Conservation (phyloP, 2,113 vertebrate genomes). For the Apodemus speciosus region DNA sequence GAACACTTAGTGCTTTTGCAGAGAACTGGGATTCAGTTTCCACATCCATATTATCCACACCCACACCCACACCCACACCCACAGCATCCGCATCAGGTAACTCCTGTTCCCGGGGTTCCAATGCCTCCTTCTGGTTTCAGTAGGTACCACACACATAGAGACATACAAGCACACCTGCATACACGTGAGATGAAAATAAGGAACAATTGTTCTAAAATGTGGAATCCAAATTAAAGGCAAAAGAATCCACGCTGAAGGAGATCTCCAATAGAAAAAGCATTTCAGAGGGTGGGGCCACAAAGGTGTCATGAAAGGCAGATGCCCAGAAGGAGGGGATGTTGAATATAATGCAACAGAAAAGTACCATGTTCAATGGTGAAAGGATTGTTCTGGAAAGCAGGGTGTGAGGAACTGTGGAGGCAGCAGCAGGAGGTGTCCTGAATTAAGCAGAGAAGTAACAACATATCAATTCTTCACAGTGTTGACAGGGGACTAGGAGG, state of each 20-base stretch:
- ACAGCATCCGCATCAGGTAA: neutral
- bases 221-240: neutral
- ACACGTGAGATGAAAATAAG: neutral
- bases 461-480: neutral
- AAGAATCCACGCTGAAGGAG: neutral
- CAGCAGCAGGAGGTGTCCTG: neutral
- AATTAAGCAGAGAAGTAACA: neutral
- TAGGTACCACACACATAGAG: too few species aligned
- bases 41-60: neutral
- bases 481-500: neutral
- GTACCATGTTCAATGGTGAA: neutral
- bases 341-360: neutral
- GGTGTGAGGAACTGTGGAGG: neutral
- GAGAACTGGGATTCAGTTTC: neutral
- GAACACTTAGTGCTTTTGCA: neutral
- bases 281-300: neutral
- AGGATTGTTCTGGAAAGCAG: neutral
- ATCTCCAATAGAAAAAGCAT: neutral
- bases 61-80: too few species aligned
- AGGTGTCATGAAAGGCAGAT: neutral
- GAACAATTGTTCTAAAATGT: neutral
- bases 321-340: neutral
- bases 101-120: neutral
- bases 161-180: neutral
- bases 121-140: neutral